phyloP scores from a whole-genome alignment of 2,797 vertebrate genomes.

The Iguana delicatissima region DNA sequence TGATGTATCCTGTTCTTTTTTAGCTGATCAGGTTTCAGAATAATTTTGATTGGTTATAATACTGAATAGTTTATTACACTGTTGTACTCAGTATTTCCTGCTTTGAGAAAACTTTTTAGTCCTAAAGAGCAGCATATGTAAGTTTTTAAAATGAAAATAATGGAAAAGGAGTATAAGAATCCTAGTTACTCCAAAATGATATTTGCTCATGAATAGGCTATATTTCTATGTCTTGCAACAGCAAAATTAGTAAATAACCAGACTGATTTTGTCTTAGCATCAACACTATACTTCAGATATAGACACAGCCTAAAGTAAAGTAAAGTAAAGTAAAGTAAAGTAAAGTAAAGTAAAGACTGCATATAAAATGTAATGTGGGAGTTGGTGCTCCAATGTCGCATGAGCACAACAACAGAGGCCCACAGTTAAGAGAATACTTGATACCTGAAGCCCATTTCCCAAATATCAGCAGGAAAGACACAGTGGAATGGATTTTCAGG shows the following conservation, averaged over 20 bases:
- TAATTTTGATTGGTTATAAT: slow-evolving; percentile 12
- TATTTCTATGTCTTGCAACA: neutral
- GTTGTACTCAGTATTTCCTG: neutral
- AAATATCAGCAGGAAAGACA: neutral
- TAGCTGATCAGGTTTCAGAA: neutral
- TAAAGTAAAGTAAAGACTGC: neutral
- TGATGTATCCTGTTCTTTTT: neutral
- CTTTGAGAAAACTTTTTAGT: neutral
- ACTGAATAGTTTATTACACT: neutral
- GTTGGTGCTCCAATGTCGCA: neutral
- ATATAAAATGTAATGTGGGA: neutral
- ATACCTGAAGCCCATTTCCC: neutral
- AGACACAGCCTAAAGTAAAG: neutral
- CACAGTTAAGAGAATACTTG: neutral
- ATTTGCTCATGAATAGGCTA: neutral
- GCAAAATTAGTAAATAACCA: neutral
- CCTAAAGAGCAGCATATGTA: neutral
- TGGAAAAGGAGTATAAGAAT: neutral
- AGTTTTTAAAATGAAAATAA: neutral
- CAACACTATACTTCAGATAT: neutral
- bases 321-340: neutral
- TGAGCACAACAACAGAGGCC: neutral
- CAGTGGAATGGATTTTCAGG: neutral
- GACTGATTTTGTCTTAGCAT: neutral
- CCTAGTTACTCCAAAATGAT: neutral